Evolutionary conservation across 2,888 invertebrate genomes (phyloP).

Genomic region (Caenorhabditis imperialis): DNA sequence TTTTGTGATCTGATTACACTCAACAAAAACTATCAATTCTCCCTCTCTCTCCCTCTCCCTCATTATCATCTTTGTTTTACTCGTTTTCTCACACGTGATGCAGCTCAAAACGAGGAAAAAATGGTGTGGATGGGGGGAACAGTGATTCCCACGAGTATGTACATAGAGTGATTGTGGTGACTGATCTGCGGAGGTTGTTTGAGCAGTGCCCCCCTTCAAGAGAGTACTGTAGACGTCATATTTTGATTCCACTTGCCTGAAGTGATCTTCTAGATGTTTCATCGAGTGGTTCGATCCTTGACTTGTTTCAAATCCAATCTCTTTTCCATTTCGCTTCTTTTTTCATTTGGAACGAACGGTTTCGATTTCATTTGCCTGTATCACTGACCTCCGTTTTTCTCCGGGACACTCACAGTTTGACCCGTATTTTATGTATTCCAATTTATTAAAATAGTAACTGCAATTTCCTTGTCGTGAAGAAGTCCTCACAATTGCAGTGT

Average conservation of each 20-base stretch:
- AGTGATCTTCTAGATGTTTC: not conserved
- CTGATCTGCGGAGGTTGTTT: slow-evolving; percentile 38
- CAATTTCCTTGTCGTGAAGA: too few relatives aligned
- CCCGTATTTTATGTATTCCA: too few relatives aligned
- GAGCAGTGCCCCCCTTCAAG: slow-evolving; percentile 1
- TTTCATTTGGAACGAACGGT: slow-evolving; percentile 29
- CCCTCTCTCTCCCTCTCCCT: slow-evolving; percentile 14
- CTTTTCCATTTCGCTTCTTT: slow-evolving; percentile 1
- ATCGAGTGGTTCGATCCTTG: not conserved
- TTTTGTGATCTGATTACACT: slow-evolving; percentile 7
- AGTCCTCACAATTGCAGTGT: too few relatives aligned
- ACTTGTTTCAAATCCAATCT: slow-evolving; percentile 5
- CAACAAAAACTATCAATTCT: slow-evolving; percentile 36
- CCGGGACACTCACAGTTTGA: slow-evolving; percentile 41
- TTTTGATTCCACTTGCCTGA: not conserved
- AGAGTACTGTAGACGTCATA: not conserved
- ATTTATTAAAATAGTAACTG: too few relatives aligned
- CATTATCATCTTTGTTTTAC: slow-evolving; percentile 26
- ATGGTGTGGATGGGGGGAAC: not conserved
- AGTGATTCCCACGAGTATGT: slow-evolving; percentile 4
- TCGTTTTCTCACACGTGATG: slow-evolving; percentile 1
- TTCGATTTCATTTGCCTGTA: slow-evolving; percentile 35
- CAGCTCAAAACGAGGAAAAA: too few relatives aligned
- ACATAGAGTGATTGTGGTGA: slow-evolving; percentile 15
- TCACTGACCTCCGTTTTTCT: slow-evolving; percentile 18